Conservation (phyloP, 1,140 invertebrate species). For the Formica exsecta region DNA sequence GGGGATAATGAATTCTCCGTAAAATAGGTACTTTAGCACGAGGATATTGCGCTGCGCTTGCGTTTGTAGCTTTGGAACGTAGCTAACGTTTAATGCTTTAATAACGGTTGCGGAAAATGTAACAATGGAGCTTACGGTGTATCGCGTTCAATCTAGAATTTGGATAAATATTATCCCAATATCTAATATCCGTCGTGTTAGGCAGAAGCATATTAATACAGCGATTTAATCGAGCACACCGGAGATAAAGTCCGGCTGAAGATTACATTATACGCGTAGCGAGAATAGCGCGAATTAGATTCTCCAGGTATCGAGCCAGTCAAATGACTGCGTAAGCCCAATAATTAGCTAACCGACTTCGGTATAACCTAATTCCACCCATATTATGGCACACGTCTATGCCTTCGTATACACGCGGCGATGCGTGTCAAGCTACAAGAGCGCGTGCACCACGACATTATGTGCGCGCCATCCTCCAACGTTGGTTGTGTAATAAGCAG, state of each 20-base stretch:
- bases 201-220: no score
- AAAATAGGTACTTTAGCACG: not conserved
- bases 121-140: not conserved
- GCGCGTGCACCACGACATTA: conserved; percentile 55
- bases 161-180: not conserved
- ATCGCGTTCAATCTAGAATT: not conserved
- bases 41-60: conserved; percentile 17
- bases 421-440: conserved; percentile 55
- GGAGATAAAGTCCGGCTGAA: not conserved
- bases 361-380: conserved; percentile 34
- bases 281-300: not conserved
- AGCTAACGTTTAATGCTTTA: not conserved
- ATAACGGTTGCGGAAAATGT: not conserved
- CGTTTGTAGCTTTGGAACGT: not conserved
- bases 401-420: conserved; percentile 47
- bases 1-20: not conserved
- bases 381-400: conserved; percentile 50
- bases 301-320: conserved; percentile 20
- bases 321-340: conserved; percentile 36
- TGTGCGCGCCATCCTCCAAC: conserved; percentile 42
- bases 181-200: not conserved
- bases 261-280: not conserved
- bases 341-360: conserved; percentile 59
- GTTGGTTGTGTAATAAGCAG: conserved; percentile 59
- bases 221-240: not conserved